Conservation (phyloP, 2,797 vertebrate species). For the Hoplostethus mediterraneus region DNA sequence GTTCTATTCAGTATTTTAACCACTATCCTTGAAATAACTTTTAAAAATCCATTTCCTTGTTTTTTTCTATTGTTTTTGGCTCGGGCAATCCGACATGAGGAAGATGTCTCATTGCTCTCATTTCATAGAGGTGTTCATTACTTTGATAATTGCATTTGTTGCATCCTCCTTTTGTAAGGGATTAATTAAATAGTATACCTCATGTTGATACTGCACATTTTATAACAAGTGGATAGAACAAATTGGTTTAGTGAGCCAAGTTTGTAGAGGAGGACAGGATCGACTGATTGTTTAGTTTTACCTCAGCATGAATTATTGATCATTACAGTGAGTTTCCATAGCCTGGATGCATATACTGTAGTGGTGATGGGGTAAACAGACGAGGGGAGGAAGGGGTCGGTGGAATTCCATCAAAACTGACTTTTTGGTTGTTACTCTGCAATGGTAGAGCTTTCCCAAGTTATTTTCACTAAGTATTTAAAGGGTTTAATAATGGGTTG, state of each 20-base stretch:
- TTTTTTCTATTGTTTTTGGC: slow-evolving; percentile 32
- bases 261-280: slow-evolving; percentile 43
- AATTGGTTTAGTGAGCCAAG: slow-evolving; percentile 42
- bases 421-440: slow-evolving; percentile 33
- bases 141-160: slow-evolving; percentile 51
- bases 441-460: background rate
- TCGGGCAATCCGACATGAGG: slow-evolving; percentile 46
- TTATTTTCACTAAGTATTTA: background rate
- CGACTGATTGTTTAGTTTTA: slow-evolving; percentile 54
- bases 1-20: slow-evolving; percentile 36
- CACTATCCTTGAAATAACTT: slow-evolving; percentile 21
- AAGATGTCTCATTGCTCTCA: slow-evolving; percentile 33
- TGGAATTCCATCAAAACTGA: slow-evolving; percentile 8
- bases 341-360: slow-evolving; percentile 32
- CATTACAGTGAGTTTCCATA: slow-evolving; percentile 28
- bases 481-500: background rate
- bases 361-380: slow-evolving; percentile 13
- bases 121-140: slow-evolving; percentile 51
- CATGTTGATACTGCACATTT: slow-evolving; percentile 69
- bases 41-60: background rate
- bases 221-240: slow-evolving; percentile 41
- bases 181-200: slow-evolving; percentile 73
- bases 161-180: slow-evolving; percentile 53
- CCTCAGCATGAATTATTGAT: slow-evolving; percentile 55
- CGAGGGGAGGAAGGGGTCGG: slow-evolving; percentile 1